phyloP scores from a whole-genome alignment of 2,113 vertebrate genomes.

The Neogale vison region DNA sequence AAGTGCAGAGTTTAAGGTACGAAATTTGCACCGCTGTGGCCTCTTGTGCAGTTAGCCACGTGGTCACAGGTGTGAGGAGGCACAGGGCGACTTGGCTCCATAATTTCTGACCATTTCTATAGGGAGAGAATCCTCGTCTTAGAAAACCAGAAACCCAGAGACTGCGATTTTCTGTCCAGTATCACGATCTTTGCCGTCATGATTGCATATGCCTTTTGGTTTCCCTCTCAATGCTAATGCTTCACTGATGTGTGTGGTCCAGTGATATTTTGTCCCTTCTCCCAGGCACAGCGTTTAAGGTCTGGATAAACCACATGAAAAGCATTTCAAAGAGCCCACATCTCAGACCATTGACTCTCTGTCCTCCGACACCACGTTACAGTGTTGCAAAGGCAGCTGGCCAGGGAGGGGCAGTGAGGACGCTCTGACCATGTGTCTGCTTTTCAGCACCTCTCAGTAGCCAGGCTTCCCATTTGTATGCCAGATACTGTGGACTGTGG shows the following conservation, averaged over 20 bases:
- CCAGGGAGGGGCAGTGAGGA: neutral
- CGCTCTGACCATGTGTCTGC: fast-evolving
- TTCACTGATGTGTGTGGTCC: fast-evolving
- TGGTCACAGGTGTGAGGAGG: neutral
- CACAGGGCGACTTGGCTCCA: neutral
- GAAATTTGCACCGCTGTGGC: fast-evolving
- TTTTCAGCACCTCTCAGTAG: neutral
- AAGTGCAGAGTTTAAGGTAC: fast-evolving
- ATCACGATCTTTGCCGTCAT: fast-evolving
- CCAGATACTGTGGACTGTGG: no score
- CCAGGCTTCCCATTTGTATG: fast-evolving
- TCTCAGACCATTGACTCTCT: neutral
- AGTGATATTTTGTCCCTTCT: neutral
- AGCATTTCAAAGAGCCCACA: no score
- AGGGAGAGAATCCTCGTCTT: neutral
- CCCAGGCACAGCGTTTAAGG: neutral
- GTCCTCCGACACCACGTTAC: neutral
- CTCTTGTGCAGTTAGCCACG: neutral
- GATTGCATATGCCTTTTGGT: neutral
- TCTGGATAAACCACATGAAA: neutral
- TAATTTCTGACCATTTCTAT: neutral
- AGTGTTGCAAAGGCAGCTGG: neutral
- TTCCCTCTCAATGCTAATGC: neutral
- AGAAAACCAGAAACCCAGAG: neutral
- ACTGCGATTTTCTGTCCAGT: neutral